phyloP scores from a whole-genome alignment of 2,888 invertebrate genomes.

The Schrankia costaestrigalis region DNA sequence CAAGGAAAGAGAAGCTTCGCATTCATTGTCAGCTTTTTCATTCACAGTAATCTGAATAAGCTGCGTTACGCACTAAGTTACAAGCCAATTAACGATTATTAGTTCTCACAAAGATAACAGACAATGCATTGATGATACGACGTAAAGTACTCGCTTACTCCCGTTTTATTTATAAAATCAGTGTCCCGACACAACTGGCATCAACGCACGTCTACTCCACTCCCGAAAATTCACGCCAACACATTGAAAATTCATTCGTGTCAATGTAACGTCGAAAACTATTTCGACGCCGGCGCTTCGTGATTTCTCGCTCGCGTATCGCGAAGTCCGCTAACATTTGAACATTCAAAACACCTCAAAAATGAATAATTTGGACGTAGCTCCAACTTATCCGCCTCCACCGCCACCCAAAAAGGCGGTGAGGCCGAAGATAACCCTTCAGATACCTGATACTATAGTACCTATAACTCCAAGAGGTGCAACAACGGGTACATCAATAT shows the following conservation, averaged over 20 bases:
- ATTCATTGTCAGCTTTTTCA: slow-evolving; percentile 1
- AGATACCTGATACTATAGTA: slow-evolving; percentile 57
- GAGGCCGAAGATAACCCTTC: slow-evolving; percentile 74
- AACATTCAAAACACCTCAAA: slow-evolving; percentile 24
- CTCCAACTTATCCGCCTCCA: slow-evolving; percentile 61
- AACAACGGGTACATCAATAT: slow-evolving; percentile 43
- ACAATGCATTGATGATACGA: slow-evolving; percentile 55
- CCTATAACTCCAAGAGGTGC: slow-evolving; percentile 47
- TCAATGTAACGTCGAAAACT: slow-evolving; percentile 36
- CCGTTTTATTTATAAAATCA: slow-evolving; percentile 74
- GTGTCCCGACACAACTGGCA: slow-evolving; percentile 59
- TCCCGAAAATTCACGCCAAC: slow-evolving; percentile 28
- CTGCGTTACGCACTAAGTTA: slow-evolving; percentile 30
- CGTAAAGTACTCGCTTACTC: slow-evolving; percentile 52
- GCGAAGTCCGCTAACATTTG: slow-evolving; percentile 3
- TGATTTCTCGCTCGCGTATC: slow-evolving; percentile 13
- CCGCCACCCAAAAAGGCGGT: slow-evolving; percentile 56
- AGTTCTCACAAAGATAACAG: slow-evolving; percentile 26
- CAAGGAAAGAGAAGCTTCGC: background rate
- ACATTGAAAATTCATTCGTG: slow-evolving; percentile 34
- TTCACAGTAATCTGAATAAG: slow-evolving; percentile 21
- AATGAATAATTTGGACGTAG: slow-evolving; percentile 54
- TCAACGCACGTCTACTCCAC: slow-evolving; percentile 62
- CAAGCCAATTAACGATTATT: slow-evolving; percentile 29
- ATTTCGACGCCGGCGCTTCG: slow-evolving; percentile 56